Conservation (phyloP, 2,797 vertebrate species). For the Pangasius larnaudii region DNA sequence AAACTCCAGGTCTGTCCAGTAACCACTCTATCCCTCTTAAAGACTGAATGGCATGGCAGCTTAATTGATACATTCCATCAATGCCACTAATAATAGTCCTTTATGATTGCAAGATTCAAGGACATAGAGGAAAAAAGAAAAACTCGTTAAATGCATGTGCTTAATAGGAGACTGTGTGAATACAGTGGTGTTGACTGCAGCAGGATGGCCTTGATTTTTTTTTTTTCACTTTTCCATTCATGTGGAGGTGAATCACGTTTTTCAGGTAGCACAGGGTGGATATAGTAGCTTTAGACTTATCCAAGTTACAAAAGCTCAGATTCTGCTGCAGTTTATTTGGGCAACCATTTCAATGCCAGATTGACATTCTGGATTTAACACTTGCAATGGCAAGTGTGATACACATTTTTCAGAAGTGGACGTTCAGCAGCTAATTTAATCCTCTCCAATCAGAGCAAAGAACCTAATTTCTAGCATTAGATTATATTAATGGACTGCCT, state of each 20-base stretch:
- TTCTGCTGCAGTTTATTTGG: neutral
- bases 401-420: neutral
- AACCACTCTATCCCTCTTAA: conserved; percentile 1
- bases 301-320: conserved; percentile 6
- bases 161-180: neutral
- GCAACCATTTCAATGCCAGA: neutral
- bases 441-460: neutral
- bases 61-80: conserved; percentile 35
- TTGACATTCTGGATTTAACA: neutral
- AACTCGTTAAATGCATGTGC: conserved; percentile 11
- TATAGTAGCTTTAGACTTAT: too few relatives aligned
- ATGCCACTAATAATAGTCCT: conserved; percentile 13
- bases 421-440: neutral
- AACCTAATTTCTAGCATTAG: neutral
- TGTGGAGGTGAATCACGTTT: neutral
- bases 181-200: neutral
- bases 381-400: neutral
- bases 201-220: conserved; percentile 11
- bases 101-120: conserved; percentile 35
- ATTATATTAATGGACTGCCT: neutral
- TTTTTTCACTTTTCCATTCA: neutral
- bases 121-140: conserved; percentile 21
- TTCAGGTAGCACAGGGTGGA: neutral
- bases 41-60: conserved; percentile 16
- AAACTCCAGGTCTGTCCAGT: neutral